Evolutionary conservation across 2,797 vertebrate genomes (phyloP).

Genomic region (Rhinatrema bivittatum): DNA sequence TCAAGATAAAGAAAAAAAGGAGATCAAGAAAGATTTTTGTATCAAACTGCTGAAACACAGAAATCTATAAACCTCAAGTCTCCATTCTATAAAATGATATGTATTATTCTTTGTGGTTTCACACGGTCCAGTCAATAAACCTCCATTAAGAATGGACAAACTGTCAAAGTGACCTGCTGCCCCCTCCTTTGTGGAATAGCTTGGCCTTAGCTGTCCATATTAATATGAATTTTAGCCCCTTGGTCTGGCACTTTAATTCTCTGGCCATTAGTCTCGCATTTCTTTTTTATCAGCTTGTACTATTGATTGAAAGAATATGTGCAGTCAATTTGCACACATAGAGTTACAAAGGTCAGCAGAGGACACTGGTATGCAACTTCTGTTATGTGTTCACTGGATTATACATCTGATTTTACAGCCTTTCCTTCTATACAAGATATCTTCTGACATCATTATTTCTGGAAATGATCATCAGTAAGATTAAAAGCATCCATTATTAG

Average conservation of each 20-base stretch:
- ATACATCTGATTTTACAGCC: conserved; percentile 24
- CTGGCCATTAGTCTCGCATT: conserved; percentile 84
- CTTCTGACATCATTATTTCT: conserved; percentile 8
- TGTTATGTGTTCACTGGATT: conserved; percentile 31
- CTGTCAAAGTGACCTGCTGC: conserved; percentile 62
- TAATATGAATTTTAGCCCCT: conserved; percentile 75
- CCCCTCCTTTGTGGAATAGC: conserved; percentile 52
- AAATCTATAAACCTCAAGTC: conserved; percentile 55
- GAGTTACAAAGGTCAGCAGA: conserved; percentile 45
- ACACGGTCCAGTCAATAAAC: conserved; percentile 72
- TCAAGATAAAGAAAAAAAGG: conserved; percentile 48
- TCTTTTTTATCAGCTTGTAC: conserved; percentile 68
- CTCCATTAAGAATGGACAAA: conserved; percentile 78
- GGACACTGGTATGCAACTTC: conserved; percentile 36
- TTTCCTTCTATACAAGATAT: conserved; percentile 14
- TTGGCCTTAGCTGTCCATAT: conserved; percentile 63
- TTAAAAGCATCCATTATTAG: conserved; percentile 5
- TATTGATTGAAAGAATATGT: conserved; percentile 71
- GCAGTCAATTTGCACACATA: conserved; percentile 49
- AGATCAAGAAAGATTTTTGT: conserved; percentile 37
- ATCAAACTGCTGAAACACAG: conserved; percentile 53
- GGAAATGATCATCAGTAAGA: neutral
- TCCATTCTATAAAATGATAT: conserved; percentile 64
- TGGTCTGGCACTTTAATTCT: conserved; percentile 62
- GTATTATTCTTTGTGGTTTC: conserved; percentile 73